phyloP scores from a whole-genome alignment of 2,113 vertebrate genomes.

The Channa maculata region DNA sequence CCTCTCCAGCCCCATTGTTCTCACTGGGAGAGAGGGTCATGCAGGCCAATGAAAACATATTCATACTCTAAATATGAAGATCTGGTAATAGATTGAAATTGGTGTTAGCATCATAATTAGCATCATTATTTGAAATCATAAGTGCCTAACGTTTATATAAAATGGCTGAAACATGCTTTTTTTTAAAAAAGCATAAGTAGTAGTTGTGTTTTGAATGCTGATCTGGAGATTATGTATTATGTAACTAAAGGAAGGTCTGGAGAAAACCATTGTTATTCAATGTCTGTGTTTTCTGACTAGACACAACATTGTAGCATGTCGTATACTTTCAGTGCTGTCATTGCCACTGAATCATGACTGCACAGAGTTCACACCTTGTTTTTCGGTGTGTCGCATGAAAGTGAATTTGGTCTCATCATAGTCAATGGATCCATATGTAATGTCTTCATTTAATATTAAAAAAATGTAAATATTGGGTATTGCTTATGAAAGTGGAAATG shows the following conservation, averaged over 20 bases:
- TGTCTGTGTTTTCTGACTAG: neutral
- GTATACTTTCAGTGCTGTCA: neutral
- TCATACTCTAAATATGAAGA: neutral
- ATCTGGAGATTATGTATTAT: neutral
- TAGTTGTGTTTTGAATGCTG: neutral
- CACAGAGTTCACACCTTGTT: neutral
- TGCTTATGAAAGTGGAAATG: neutral
- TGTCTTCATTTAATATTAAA: neutral
- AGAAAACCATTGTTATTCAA: slow-evolving; percentile 1
- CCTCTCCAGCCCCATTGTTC: neutral
- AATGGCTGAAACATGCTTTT: too few relatives aligned
- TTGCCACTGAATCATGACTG: neutral
- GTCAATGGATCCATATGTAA: neutral
- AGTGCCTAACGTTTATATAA: too few relatives aligned
- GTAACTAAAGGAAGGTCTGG: neutral
- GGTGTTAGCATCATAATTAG: too few relatives aligned
- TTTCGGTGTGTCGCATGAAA: neutral
- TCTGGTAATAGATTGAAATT: too few relatives aligned
- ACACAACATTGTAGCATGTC: neutral
- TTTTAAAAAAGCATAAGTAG: neutral
- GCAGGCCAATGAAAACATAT: neutral
- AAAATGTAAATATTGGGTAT: neutral
- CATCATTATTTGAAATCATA: too few relatives aligned
- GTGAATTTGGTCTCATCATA: neutral
- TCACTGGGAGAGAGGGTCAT: neutral